Evolutionary conservation across 1,140 invertebrate species (phyloP).

Genomic region (Bicyclus anynana): DNA sequence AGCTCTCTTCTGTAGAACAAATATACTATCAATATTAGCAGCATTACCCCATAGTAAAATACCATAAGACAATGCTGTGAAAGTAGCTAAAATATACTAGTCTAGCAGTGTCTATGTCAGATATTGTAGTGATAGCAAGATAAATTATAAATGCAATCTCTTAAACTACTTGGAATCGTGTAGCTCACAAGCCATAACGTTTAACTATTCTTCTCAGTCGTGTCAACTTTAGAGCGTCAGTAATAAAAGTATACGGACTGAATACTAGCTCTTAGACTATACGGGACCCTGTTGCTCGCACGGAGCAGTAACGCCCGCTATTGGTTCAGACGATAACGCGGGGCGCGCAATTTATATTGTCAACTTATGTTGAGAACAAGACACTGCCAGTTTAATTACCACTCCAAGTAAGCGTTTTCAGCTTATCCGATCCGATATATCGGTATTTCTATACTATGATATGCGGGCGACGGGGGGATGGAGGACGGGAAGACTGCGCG

Average conservation of each 20-base stretch:
- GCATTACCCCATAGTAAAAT: no score
- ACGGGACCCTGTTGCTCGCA: conserved; percentile 19
- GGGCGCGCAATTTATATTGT: conserved; percentile 13
- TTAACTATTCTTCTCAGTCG: conserved; percentile 1
- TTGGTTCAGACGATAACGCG: conserved; percentile 21
- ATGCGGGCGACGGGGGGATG: no score
- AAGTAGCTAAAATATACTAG: no score
- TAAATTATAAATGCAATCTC: neutral
- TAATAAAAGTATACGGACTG: neutral
- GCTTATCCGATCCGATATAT: neutral
- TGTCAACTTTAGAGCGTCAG: conserved; percentile 1
- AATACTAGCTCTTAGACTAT: neutral
- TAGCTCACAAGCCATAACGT: neutral
- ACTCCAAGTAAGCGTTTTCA: neutral
- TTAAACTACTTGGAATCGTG: neutral
- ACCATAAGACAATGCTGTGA: no score
- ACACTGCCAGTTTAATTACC: conserved; percentile 17
- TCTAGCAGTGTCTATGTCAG: no score
- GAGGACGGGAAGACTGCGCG: no score
- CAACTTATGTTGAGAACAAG: conserved; percentile 14
- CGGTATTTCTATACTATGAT: no score
- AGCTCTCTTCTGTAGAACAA: no score
- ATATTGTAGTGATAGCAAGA: no score
- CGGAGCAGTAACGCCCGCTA: conserved; percentile 14
- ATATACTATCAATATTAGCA: no score